Evolutionary conservation across 2,888 invertebrate genomes (phyloP), one percentile per base, ranked within the genome.

Genomic region (Plagodis pulveraria): DNA sequence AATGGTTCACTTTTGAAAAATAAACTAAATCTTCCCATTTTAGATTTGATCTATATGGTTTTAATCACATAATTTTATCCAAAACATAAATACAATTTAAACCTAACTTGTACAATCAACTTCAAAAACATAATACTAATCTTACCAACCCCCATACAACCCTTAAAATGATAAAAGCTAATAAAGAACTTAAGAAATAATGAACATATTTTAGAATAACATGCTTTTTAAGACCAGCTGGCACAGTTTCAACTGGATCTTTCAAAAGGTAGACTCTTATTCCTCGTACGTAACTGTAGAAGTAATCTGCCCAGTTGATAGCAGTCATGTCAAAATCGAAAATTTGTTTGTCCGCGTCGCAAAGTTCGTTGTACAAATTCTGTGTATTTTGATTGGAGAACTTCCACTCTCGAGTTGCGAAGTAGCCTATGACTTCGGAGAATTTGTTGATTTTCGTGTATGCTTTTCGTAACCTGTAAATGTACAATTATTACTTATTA

Each of bases 381-480:
- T 93, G 88, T 0, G 94, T 87, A 69, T 95, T 95, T 0, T 86
- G 82, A 62, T 95, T 95, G n/a, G 90, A 79, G 70, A 96, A 96
- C 40, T 90, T 92, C 97, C 97, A 97, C 54, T 95, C 93, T 45
- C 95, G 90, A 0, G 94, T 93, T 4, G 96, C 94, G 83, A 97
- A 97, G 79, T 96, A 97, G 0, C 95, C 93, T 48, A 97, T 89
- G 0, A 95, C 95, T 12, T 94, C 93, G 61, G 95, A 93, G 73
- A 97, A 95, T 78, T 94, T 95, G 71, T 96, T 94, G 61, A 97
- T 94, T 80, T 96, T 96, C 65, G 92, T 93, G 83, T 97, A 97
- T 0, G 95, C 94, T 76, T 95, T 95, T 60, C 95, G 93, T 86
- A 96, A 51, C 51, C 43, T 35, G 34, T 32, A 22, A 55, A 33